phyloP scores from a whole-genome alignment of 53 echinoderm and acorn worm species.

The Astropecten irregularis region DNA sequence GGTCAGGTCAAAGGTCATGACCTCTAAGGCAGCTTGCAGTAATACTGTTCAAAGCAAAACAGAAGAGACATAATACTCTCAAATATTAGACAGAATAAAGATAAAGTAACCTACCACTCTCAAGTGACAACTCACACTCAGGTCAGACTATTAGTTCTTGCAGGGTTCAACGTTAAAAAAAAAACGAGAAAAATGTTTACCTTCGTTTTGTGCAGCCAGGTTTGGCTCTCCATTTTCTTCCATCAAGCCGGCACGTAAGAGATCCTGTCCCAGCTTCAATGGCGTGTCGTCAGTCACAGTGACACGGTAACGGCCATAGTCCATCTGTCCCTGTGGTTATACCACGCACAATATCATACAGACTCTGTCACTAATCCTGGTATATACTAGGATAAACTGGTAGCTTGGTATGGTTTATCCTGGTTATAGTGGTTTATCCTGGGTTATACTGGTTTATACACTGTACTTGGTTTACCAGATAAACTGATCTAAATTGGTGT shows the following conservation, averaged over 20 bases:
- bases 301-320: constrained; percentile 48
- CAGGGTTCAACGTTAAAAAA: no score
- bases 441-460: no score
- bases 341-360: neutral
- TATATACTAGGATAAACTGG: neutral
- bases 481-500: no score
- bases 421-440: no score
- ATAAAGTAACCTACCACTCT: no score
- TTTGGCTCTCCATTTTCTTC: constrained; percentile 32
- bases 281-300: constrained; percentile 23
- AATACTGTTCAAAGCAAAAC: constrained; percentile 64
- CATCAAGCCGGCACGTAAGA: constrained; percentile 27
- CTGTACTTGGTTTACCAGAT: no score
- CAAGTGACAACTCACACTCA: no score
- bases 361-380: neutral
- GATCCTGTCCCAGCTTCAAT: constrained; percentile 19
- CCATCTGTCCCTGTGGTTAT: constrained; percentile 44
- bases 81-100: no score
- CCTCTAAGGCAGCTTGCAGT: constrained; percentile 75
- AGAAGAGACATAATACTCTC: neutral
- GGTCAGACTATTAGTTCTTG: no score
- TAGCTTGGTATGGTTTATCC: neutral
- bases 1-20: constrained; percentile 76
- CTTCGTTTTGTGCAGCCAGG: constrained; percentile 33
- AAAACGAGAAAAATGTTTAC: no score